Percentiles rank a stretch among this genome's conserved stretches.
These are phyloP conservation scores for Eristalis tenax DNA, from an alignment of 2,888 invertebrate species.

Conservation along the genomic window DNA sequence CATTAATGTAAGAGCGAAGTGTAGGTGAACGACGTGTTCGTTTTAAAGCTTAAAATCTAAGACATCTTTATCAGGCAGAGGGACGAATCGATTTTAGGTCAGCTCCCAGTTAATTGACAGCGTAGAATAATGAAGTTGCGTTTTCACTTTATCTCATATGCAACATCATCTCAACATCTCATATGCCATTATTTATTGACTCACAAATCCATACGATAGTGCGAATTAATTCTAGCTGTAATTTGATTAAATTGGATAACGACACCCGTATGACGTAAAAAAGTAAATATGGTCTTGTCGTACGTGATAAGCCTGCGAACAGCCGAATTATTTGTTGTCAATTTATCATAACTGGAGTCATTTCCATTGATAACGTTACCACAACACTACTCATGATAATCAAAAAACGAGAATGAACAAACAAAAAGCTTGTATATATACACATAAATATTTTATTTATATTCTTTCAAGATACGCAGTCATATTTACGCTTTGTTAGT, in stretches of 20 bases:
- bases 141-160: background rate
- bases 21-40: no score
- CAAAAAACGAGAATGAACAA: background rate
- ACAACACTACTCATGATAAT: background rate
- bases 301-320: slow-evolving; percentile 25
- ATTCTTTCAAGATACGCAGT: background rate
- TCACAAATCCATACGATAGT: background rate
- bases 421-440: background rate
- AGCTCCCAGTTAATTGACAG: background rate
- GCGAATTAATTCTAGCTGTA: background rate
- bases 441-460: slow-evolving; percentile 14
- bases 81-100: no score
- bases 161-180: no score
- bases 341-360: background rate
- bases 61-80: no score
- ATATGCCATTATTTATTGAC: background rate
- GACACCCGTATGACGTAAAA: background rate
- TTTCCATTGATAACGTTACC: background rate
- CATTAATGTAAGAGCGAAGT: no score
- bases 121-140: background rate
- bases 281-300: background rate
- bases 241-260: background rate
- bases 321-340: slow-evolving; percentile 9
- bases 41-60: no score
- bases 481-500: slow-evolving; percentile 7